Base-by-base conservation (phyloP, 2,797 vertebrate genomes). In the Lutjanus argentimaculatus region DNA sequence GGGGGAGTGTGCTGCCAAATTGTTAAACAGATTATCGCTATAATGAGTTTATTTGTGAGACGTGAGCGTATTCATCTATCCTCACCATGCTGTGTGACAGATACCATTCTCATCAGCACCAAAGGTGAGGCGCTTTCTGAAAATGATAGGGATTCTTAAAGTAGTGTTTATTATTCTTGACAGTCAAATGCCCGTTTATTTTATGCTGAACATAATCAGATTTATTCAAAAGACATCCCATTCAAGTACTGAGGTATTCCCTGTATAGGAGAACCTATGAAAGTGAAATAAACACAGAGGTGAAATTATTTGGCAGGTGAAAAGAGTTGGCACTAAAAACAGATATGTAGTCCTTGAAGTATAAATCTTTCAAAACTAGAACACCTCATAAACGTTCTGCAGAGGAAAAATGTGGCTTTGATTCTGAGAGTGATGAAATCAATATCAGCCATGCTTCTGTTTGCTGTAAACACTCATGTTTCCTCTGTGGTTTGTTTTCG, bases 41-140 rank as follows among this genome's bases (percentile, higher is more conserved):
- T 93, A 93, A 94, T 93, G 88, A 93, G 86, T 94, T 93, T 94
- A 95, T 95, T 94, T 94, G 90, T 89, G 91, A 83, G 80, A 82
- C 12, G n/a, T 85, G 82, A 88, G 85, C 17, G 59, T 66, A 79
- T 88, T 88, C 82, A 87, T 94, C 91, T 89, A 49, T 82, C 65
- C 36, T 75, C 61, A 30, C 70, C 46, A 8, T 16, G 55, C 42
- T 51, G 67, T 42, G 30, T 49, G 80, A 79, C 88, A 85, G 65
- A 58, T 43, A 68, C 63, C 7, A 81, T 84, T 83, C 70, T 86
- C 75, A 69, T 85, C 77, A 71, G 80, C 75, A 68, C 43, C 30
- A 22, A 85, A 78, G 74, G 45, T 71, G 83, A 85, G 48, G 63
- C 15, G 1, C 57, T 46, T 65, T 49, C 61, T 51, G 12, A 55